Conservation (phyloP, 1,140 invertebrate species). For the Hycleus phaleratus region DNA sequence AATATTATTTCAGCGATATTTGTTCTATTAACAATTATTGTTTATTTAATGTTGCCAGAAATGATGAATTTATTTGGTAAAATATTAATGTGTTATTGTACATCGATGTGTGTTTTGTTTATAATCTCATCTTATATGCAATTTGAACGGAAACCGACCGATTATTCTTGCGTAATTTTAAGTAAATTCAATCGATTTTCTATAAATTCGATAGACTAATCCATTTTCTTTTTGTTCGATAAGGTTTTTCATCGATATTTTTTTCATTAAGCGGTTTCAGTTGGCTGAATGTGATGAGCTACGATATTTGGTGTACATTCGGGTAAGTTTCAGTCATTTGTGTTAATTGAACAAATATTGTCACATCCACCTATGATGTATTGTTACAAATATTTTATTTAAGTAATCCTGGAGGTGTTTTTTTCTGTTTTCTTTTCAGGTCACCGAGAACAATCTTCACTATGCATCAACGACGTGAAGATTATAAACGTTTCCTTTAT, state of each 20-base stretch:
- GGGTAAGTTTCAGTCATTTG: slow-evolving; percentile 49
- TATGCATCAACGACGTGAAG: slow-evolving; percentile 13
- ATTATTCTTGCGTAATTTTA: slow-evolving; percentile 16
- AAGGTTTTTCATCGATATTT: slow-evolving; percentile 21
- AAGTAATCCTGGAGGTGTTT: no score
- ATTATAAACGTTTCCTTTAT: slow-evolving; percentile 20
- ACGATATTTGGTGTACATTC: slow-evolving; percentile 82
- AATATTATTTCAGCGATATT: slow-evolving; percentile 26
- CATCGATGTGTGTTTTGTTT: slow-evolving; percentile 24
- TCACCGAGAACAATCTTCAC: slow-evolving; percentile 1
- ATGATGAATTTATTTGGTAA: slow-evolving; percentile 29
- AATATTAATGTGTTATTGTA: slow-evolving; percentile 27
- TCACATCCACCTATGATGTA: no score
- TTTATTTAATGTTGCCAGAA: slow-evolving; percentile 25
- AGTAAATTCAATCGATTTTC: slow-evolving; percentile 1
- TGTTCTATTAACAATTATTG: slow-evolving; percentile 25
- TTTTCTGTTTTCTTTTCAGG: background rate
- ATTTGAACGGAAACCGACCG: background rate
- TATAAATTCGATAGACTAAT: no score
- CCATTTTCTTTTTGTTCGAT: background rate
- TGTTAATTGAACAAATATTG: no score
- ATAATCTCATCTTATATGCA: slow-evolving; percentile 19
- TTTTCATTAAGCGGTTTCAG: slow-evolving; percentile 55
- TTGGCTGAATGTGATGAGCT: slow-evolving; percentile 86
- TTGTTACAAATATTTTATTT: no score